Base-by-base conservation (phyloP, 2,888 invertebrate species). In the Lacanobia oleracea region DNA sequence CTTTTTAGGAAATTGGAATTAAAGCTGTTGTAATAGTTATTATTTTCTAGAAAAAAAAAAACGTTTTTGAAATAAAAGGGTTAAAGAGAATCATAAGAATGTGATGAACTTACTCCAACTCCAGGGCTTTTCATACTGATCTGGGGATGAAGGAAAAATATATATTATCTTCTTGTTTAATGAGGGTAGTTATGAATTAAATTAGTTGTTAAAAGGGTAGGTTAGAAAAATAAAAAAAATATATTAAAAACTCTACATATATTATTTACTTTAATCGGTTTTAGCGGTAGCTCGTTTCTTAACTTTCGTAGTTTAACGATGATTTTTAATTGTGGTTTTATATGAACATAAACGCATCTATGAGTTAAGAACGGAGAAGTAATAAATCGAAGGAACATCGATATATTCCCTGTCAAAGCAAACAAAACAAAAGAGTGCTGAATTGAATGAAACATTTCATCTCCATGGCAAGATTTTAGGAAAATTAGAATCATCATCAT, bases 71-170 rank as follows among this genome's bases (percentile, higher is more conserved):
- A 45, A 14, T 43, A 43, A 43, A 4, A 43, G 12, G 40, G 40
- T 18, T 43, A 57, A 66, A 66, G 68, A 66, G 82, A 78, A 82
- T 77, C 74, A 82, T 62, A 79, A 67, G 68, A 74, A 80, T 69
- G 45, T 69, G 57, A 56, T 71, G 71, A 68, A 85, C 85, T 85
- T 85, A 85, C 85, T 85, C 85, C 85, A 85, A 77, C 85, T 85
- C 85, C 85, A 85, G 48, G 84, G 80, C 23, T 85, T 85, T 84
- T 85, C 85, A 70, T 85, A 86, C 54, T 79, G 85, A 85, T 85
- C 85, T 85, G 85, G 75, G 85, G 64, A 85, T 78, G 80, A 81
- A 79, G 85, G 85, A 85, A 85, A 85, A 85, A 86, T 86, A 85
- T 73, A 76, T 61, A 74, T 82, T 84, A 86, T 86, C 80, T 79